Conservation (phyloP, 2,888 invertebrate species). For the Chymomyza amoena region DNA sequence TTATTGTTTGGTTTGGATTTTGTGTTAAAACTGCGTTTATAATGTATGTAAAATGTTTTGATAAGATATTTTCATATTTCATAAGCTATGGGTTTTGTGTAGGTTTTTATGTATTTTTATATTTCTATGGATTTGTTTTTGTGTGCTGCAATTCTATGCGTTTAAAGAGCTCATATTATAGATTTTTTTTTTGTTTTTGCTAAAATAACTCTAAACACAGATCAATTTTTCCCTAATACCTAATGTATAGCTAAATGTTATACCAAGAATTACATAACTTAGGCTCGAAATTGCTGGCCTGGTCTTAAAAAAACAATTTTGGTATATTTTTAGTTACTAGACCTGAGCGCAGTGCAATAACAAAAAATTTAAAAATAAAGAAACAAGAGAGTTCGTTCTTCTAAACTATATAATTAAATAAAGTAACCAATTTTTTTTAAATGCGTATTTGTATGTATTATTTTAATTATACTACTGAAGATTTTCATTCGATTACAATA, state of each 20-base stretch:
- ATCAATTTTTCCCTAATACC: slow-evolving; percentile 14
- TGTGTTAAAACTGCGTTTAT: slow-evolving; percentile 27
- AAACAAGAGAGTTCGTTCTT: background rate
- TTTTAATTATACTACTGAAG: slow-evolving; percentile 58
- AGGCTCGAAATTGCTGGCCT: slow-evolving; percentile 29
- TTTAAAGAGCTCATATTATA: background rate
- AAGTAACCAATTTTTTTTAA: slow-evolving; percentile 38
- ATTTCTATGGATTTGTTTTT: background rate
- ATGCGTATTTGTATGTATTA: background rate
- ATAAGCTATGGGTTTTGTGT: background rate
- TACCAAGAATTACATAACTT: slow-evolving; percentile 26
- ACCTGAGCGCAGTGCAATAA: slow-evolving; percentile 38
- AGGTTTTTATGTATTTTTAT: background rate
- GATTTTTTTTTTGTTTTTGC: slow-evolving; percentile 15
- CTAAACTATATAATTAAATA: slow-evolving; percentile 34
- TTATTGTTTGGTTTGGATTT: slow-evolving; percentile 21
- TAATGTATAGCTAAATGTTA: slow-evolving; percentile 15
- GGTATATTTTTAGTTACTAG: slow-evolving; percentile 11
- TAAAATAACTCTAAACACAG: background rate
- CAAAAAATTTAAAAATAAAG: background rate
- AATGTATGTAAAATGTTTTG: slow-evolving; percentile 18
- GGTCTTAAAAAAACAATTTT: slow-evolving; percentile 3
- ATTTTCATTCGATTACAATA: slow-evolving; percentile 62
- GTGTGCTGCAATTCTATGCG: background rate
- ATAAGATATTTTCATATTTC: slow-evolving; percentile 19